These are phyloP conservation scores for Dryococelus australis DNA, from an alignment of 2,888 invertebrate species.

Conservation along the genomic window DNA sequence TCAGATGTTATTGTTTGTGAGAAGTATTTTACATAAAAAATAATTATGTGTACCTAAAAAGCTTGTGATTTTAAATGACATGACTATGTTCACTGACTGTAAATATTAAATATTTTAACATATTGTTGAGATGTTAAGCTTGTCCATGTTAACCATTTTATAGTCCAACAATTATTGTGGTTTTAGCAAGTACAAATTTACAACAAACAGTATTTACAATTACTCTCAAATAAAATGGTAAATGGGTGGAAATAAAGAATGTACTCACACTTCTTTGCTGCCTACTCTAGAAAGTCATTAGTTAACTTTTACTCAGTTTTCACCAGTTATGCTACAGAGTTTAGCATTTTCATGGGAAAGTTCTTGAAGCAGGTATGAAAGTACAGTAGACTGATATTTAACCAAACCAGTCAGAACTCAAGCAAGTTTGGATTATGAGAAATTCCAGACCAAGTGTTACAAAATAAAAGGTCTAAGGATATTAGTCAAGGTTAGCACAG, in stretches of 20 bases:
- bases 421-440: too few relatives aligned
- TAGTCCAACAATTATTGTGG: not conserved
- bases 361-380: too few relatives aligned
- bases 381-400: too few relatives aligned
- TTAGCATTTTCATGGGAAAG: too few relatives aligned
- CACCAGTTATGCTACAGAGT: too few relatives aligned
- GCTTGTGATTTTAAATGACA: constrained; percentile 8
- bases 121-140: not conserved
- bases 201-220: not conserved
- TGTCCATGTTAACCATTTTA: not conserved
- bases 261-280: too few relatives aligned
- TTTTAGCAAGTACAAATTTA: constrained; percentile 11
- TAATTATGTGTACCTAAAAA: not conserved
- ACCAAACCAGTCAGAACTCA: too few relatives aligned
- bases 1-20: not conserved
- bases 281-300: too few relatives aligned
- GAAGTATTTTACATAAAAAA: not conserved
- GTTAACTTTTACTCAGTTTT: too few relatives aligned
- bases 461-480: too few relatives aligned
- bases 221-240: not conserved
- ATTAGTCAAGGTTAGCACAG: too few relatives aligned
- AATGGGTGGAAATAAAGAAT: not conserved
- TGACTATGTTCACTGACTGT: not conserved
- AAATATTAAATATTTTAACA: not conserved
- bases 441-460: too few relatives aligned